phyloP scores from a whole-genome alignment of 2,113 vertebrate species.

The Cyprinodon brontotheroides region DNA sequence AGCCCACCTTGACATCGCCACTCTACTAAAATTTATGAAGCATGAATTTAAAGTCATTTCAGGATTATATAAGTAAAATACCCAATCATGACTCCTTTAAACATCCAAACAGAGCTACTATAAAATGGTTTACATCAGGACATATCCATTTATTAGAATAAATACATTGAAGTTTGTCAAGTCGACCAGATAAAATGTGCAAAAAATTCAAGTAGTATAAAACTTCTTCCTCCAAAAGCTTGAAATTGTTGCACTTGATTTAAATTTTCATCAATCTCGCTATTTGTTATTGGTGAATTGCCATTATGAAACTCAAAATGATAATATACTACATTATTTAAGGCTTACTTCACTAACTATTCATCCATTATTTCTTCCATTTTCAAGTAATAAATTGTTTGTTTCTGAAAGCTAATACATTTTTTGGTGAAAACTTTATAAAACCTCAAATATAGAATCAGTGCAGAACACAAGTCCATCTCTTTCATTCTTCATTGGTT shows the following conservation, averaged over 20 bases:
- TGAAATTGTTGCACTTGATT: not conserved
- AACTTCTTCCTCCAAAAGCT: no score
- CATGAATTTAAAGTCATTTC: no score
- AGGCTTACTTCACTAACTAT: not conserved
- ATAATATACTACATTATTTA: not conserved
- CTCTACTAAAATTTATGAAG: no score
- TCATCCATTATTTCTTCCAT: not conserved
- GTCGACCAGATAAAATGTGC: no score
- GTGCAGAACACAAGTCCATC: conserved; percentile 54
- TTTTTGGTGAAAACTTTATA: conserved; percentile 44
- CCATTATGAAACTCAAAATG: not conserved
- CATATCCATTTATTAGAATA: no score
- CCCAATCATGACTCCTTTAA: no score
- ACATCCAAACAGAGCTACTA: not conserved
- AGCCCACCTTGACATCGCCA: no score
- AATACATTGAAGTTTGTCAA: no score
- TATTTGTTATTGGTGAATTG: not conserved
- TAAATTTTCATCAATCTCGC: not conserved
- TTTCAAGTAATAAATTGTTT: not conserved
- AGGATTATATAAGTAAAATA: no score
- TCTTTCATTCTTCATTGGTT: conserved; percentile 61
- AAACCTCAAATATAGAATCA: conserved; percentile 8
- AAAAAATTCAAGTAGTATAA: no score
- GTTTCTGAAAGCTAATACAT: not conserved
- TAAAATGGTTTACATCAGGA: not conserved